Base-by-base conservation (phyloP, 2,888 invertebrate genomes). In the Macroteleia sp. region DNA sequence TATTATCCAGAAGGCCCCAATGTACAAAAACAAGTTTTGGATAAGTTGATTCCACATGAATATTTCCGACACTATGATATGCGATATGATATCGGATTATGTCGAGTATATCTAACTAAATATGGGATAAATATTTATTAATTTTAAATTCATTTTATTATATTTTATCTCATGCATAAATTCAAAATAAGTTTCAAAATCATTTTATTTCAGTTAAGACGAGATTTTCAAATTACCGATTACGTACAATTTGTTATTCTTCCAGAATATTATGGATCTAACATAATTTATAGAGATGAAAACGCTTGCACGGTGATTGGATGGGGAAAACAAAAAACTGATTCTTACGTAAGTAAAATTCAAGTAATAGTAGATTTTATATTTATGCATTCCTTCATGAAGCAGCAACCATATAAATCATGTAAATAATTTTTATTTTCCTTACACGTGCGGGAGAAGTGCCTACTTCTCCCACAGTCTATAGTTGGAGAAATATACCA, bases 21-120 rank as follows among this genome's bases (percentile, higher is more conserved):
- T 56, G 82, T 78, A 16, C 89, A 89, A 75, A 82, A 86, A 48
- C 80, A 79, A 70, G 71, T 85, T 36, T 48, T 86, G 42, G 85
- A 87, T 56, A 79, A 59, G 67, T 66, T 85, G 22, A 41, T 88
- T 3, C 88, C 89, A 54, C 89, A 89, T 81, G 78, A 74, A 16
- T 62, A 61, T 28, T 89, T 85, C 77, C 80, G 62, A 39, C 82
- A 79, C 62, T 34, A 39, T 19, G 80, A 75, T 44, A 85, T 88
- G 88, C 79, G 71, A 71, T 67, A 88, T 76, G 89, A 89, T 75
- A 88, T 69, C 19, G 57, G 57, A 20, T 59, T 67, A 28, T 48
- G 39, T 48, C 36, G 48, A 48, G 57, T 56, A 46, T 36, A 30
- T 50, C 10, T 10, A 30, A 30, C 5, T 30, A 10, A 25, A 25